These are phyloP conservation scores for Notospermus geniculatus DNA, from an alignment of 1,140 invertebrate species.

Conservation along the genomic window DNA sequence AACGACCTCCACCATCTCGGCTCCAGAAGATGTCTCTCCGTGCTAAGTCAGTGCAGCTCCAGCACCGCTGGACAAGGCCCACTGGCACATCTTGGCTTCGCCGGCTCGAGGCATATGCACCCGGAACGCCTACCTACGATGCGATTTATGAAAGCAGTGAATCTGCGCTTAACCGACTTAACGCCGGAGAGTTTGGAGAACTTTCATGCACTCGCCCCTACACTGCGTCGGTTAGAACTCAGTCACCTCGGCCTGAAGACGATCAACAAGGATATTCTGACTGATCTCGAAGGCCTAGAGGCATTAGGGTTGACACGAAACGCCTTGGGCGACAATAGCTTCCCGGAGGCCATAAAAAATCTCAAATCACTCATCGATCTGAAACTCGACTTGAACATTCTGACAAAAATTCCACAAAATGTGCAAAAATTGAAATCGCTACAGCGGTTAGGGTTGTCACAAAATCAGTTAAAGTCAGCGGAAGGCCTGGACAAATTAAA, in stretches of 20 bases:
- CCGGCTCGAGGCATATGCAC: constrained; percentile 41
- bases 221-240: constrained; percentile 34
- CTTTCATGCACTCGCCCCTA: constrained; percentile 31
- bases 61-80: constrained; percentile 12
- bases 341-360: constrained; percentile 37
- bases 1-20: too few species aligned
- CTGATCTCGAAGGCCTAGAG: constrained; percentile 34
- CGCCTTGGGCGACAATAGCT: constrained; percentile 33
- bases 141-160: constrained; percentile 31
- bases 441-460: constrained; percentile 36
- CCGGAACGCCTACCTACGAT: constrained; percentile 42
- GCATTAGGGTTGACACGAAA: constrained; percentile 46
- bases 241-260: constrained; percentile 30
- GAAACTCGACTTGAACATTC: constrained; percentile 38
- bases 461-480: constrained; percentile 37
- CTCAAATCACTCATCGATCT: constrained; percentile 43
- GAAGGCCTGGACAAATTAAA: constrained; percentile 42
- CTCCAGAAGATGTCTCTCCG: too few species aligned
- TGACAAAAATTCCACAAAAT: constrained; percentile 36
- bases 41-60: too few species aligned
- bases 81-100: constrained; percentile 39
- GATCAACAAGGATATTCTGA: constrained; percentile 34
- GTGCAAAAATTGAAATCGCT: constrained; percentile 36
- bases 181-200: constrained; percentile 39
- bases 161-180: constrained; percentile 38